phyloP scores from a whole-genome alignment of 1,140 invertebrate genomes.

The Fopius arisanus region DNA sequence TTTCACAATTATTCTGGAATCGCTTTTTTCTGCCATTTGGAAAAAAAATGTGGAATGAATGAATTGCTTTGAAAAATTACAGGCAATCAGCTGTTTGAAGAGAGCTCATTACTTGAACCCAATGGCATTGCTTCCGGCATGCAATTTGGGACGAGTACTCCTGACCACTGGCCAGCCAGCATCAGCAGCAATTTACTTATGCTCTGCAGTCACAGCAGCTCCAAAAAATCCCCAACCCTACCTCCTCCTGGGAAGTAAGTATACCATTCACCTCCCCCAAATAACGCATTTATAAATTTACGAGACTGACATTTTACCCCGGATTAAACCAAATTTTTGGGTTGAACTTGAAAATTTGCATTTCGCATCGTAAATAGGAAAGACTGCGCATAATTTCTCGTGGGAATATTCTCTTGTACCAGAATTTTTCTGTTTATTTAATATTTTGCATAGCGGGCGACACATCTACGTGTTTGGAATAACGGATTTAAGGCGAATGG shows the following conservation, averaged over 20 bases:
- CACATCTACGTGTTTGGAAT: background rate
- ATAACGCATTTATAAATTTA: background rate
- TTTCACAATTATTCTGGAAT: no score
- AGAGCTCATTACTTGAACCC: constrained; percentile 59
- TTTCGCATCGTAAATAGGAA: background rate
- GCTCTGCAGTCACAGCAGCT: constrained; percentile 48
- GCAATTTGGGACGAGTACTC: constrained; percentile 58
- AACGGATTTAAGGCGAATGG: background rate
- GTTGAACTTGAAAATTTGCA: background rate
- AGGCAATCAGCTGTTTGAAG: constrained; percentile 62
- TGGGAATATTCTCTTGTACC: background rate
- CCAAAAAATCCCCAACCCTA: constrained; percentile 48
- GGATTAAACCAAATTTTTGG: constrained; percentile 3
- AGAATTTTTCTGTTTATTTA: background rate
- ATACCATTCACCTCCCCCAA: background rate
- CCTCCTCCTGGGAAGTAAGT: constrained; percentile 55
- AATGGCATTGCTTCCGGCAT: constrained; percentile 49
- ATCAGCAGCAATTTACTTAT: constrained; percentile 56
- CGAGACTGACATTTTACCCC: background rate
- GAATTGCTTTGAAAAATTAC: background rate
- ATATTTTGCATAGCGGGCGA: background rate
- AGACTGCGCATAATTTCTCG: background rate
- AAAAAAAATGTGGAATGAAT: no score
- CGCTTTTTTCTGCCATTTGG: no score
- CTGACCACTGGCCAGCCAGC: constrained; percentile 58